Base-by-base conservation (phyloP, 2,797 vertebrate genomes). In the Manis crassicaudata region DNA sequence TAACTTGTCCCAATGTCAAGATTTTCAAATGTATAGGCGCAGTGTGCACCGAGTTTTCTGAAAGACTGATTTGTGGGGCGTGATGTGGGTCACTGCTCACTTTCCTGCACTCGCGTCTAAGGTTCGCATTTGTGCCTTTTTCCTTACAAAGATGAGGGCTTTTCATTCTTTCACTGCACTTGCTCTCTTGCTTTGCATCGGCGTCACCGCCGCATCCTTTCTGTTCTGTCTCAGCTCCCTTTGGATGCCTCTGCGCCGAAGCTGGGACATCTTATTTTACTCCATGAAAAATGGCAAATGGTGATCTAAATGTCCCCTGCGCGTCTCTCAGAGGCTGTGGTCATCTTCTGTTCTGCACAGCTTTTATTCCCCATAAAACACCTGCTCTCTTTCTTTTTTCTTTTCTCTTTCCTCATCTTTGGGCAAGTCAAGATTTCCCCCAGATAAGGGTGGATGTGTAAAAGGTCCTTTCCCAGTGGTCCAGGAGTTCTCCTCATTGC, bases 21-120 rank as follows among this genome's bases (percentile, higher is more conserved):
- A 40, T 32, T 5, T 29, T 32, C n/a, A 25, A 32, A 54, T 32
- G 6, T 21, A 40, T 8, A 13, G 5, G 17, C 13, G 4, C 20
- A 5, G 5, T 5, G 25, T 11, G 1, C 8, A 16, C 32, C 32
- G 2, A 5, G 32, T 32, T 3, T 12, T 12, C 13, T 11, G 29
- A 20, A 81, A 14, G 18, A 60, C 3, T 1, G 4, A 20, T 23
- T 18, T 17, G 0, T 17, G 6, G 4, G 13, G 16, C 0, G 0
- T 14, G 0, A 3, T 77, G 16, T 40, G 0, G 16, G 6, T 4
- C 0, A 4, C 7, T 11, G 13, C 18, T 25, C 1, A 29, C 32
- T 54, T 54, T 27, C 11, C 25, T 40, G 25, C 10, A 0, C 16
- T 65, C 60, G 10, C 12, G 10, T 65, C 27, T 40, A 12, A 67